Percentiles rank a stretch among this genome's conserved stretches.
phyloP scores from a whole-genome alignment of 2,797 vertebrate genomes.

The Sylvia borin region DNA sequence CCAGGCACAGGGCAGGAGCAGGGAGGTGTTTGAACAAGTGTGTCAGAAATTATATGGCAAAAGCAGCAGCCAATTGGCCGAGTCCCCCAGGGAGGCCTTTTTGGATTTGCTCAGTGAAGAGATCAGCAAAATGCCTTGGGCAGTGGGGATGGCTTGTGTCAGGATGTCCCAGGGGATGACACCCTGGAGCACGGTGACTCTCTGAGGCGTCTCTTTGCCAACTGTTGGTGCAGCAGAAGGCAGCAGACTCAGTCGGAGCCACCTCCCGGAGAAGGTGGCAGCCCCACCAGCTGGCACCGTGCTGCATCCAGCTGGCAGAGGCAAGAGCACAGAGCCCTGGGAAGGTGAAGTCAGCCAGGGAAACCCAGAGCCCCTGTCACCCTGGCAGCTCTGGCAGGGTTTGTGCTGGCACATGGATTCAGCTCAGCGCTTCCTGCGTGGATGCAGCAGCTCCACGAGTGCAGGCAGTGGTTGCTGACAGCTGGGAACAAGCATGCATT shows the following conservation, averaged over 20 bases:
- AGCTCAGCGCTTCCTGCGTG: background rate
- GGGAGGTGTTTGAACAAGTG: background rate
- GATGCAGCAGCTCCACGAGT: background rate
- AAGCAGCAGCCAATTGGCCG: background rate
- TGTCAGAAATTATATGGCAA: background rate
- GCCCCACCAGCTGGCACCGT: background rate
- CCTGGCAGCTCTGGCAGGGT: background rate
- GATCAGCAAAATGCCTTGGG: background rate
- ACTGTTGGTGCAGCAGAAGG: background rate
- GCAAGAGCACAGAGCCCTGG: background rate
- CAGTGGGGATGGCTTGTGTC: background rate
- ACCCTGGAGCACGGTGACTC: background rate
- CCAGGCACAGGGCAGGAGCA: background rate
- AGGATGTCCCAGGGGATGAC: background rate
- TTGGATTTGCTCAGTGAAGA: background rate
- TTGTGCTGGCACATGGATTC: background rate
- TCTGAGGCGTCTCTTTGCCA: background rate
- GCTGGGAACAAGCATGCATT: background rate
- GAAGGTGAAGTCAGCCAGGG: background rate
- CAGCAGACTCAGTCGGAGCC: background rate
- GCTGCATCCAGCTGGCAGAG: slow-evolving; percentile 16
- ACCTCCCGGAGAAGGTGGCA: background rate
- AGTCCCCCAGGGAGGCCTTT: background rate
- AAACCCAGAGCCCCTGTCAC: background rate
- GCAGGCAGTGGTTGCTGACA: background rate